Percentiles rank a stretch among this genome's conserved stretches.
These are phyloP conservation scores for Albula goreensis DNA, from an alignment of 2,113 vertebrate genomes.

Conservation along the genomic window DNA sequence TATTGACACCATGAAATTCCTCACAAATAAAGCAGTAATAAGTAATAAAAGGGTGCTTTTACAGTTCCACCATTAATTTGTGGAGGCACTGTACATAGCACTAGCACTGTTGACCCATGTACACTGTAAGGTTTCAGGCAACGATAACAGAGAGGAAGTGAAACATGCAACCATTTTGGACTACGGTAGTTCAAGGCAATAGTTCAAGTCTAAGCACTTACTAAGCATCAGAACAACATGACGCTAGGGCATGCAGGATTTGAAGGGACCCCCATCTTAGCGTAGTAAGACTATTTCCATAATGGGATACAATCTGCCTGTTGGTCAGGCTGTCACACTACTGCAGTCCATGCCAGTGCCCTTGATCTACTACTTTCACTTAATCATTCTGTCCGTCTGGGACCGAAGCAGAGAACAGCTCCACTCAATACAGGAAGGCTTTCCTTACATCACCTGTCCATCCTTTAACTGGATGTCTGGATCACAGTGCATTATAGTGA, in stretches of 20 bases:
- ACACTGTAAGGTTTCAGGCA: neutral
- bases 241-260: neutral
- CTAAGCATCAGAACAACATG: neutral
- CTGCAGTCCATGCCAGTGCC: too few relatives aligned
- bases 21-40: too few relatives aligned
- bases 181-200: neutral
- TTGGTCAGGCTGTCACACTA: too few relatives aligned
- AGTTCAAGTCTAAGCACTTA: neutral
- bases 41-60: neutral
- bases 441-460: neutral
- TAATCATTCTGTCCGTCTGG: too few relatives aligned
- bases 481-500: neutral
- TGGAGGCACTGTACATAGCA: neutral
- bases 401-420: neutral
- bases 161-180: neutral
- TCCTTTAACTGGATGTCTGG: neutral
- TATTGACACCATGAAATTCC: neutral
- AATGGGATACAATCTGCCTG: too few relatives aligned
- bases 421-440: neutral
- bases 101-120: neutral
- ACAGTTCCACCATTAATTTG: neutral
- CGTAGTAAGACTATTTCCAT: too few relatives aligned
- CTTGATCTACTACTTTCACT: too few relatives aligned
- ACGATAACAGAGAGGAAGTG: neutral
- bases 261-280: too few relatives aligned